Percentiles rank a stretch among this genome's conserved stretches.
Conservation (phyloP, 2,888 invertebrate genomes). For the Meliscaeva auricollis region DNA sequence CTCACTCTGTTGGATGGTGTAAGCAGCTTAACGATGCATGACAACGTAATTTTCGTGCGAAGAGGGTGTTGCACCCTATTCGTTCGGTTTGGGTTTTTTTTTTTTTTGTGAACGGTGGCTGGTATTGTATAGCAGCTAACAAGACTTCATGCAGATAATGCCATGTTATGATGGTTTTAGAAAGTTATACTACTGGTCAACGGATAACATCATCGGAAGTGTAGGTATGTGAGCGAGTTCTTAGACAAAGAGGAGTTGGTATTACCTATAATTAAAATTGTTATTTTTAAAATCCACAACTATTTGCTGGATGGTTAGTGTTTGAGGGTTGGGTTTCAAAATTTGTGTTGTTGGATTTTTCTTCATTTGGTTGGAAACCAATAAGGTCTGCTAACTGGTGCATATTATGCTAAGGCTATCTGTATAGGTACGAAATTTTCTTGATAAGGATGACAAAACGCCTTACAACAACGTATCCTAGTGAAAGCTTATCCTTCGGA, state of each 20-base stretch:
- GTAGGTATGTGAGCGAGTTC: not conserved
- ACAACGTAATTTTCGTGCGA: slow-evolving; percentile 68
- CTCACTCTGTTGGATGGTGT: slow-evolving; percentile 16
- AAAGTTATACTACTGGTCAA: slow-evolving; percentile 66
- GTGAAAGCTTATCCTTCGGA: no score
- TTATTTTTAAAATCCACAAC: no score
- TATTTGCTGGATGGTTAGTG: no score
- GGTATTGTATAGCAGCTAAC: slow-evolving; percentile 31
- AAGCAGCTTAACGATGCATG: slow-evolving; percentile 74
- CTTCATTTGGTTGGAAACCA: no score
- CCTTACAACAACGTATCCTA: no score
- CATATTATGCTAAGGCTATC: no score
- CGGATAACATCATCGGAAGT: slow-evolving; percentile 44
- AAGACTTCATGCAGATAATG: slow-evolving; percentile 50
- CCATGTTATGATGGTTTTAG: slow-evolving; percentile 67
- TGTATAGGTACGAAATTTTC: no score
- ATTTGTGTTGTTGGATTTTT: no score
- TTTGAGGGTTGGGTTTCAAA: no score
- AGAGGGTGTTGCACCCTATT: slow-evolving; percentile 74
- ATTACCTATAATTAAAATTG: not conserved
- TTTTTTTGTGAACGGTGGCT: not conserved
- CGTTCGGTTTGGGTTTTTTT: not conserved
- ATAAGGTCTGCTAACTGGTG: no score
- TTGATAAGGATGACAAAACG: no score
- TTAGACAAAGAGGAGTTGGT: not conserved